Conservation (phyloP, 2,113 vertebrate species). For the Nycticebus coucang region DNA sequence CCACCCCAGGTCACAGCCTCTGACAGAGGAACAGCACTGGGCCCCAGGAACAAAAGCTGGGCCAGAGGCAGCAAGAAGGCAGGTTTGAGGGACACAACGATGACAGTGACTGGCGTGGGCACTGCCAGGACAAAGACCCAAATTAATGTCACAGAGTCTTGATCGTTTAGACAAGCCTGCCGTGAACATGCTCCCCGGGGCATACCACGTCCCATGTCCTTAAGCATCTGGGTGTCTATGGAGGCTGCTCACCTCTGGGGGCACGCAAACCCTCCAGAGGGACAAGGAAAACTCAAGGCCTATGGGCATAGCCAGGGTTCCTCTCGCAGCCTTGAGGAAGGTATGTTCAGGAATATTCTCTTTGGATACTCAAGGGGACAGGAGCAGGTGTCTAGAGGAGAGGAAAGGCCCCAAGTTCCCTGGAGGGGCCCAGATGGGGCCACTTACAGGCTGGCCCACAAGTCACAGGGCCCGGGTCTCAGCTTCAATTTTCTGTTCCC, state of each 20-base stretch:
- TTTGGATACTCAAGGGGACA: background rate
- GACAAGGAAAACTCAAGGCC: background rate
- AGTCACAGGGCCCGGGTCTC: slow-evolving; percentile 93
- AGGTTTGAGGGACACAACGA: background rate
- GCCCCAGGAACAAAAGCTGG: background rate
- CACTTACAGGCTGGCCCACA: background rate
- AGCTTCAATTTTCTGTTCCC: slow-evolving; percentile 97
- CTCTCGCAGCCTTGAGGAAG: background rate
- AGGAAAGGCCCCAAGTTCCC: background rate
- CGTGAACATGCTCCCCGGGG: background rate
- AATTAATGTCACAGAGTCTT: rapidly evolving
- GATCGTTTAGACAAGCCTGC: background rate
- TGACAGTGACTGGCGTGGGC: background rate
- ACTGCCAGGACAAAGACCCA: background rate
- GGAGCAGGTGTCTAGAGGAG: background rate
- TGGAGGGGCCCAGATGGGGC: background rate
- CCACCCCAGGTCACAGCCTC: background rate
- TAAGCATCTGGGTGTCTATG: background rate
- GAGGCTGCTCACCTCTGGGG: background rate
- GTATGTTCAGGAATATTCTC: rapidly evolving
- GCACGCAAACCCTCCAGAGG: background rate
- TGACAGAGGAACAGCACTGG: background rate
- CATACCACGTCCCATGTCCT: background rate
- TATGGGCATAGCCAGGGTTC: background rate
- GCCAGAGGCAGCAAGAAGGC: slow-evolving; percentile 18